Conservation (phyloP, 2,888 invertebrate genomes). For the Apotomis capreana region DNA sequence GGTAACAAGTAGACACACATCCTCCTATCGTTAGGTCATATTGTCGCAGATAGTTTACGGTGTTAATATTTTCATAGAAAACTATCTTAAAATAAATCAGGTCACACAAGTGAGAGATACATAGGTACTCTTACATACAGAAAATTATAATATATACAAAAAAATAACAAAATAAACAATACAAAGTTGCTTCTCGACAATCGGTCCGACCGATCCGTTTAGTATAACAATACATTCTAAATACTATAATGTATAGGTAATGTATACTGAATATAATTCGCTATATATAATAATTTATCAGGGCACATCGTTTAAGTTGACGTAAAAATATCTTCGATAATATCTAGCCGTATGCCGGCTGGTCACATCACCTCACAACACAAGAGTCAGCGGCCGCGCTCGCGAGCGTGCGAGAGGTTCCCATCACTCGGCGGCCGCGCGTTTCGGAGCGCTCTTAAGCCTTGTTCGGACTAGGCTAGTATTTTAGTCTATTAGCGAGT, state of each 20-base stretch:
- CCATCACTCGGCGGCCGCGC: constrained; percentile 51
- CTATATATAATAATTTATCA: constrained; percentile 50
- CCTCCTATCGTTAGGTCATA: constrained; percentile 41
- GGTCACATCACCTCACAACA: constrained; percentile 51
- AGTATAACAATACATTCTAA: constrained; percentile 47
- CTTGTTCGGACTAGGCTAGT: too few species aligned
- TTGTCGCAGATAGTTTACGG: constrained; percentile 60
- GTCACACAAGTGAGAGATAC: constrained; percentile 80
- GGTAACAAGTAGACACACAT: constrained; percentile 65
- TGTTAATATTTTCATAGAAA: constrained; percentile 66
- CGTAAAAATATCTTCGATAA: constrained; percentile 64
- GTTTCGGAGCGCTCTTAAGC: constrained; percentile 1
- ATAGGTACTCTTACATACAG: constrained; percentile 53
- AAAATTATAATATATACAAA: constrained; percentile 49
- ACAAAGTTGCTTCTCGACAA: constrained; percentile 43
- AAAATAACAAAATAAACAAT: constrained; percentile 44
- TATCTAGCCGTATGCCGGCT: constrained; percentile 54
- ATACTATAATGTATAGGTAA: constrained; percentile 46
- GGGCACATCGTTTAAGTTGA: constrained; percentile 63
- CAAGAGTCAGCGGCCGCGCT: constrained; percentile 39
- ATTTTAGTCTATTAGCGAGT: too few species aligned
- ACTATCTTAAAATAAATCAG: constrained; percentile 81
- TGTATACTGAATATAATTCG: constrained; percentile 49
- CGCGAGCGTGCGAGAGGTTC: constrained; percentile 55
- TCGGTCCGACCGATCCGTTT: constrained; percentile 47